These are phyloP conservation scores for Plutella xylostella DNA, from an alignment of 2,888 invertebrate species.

Conservation along the genomic window DNA sequence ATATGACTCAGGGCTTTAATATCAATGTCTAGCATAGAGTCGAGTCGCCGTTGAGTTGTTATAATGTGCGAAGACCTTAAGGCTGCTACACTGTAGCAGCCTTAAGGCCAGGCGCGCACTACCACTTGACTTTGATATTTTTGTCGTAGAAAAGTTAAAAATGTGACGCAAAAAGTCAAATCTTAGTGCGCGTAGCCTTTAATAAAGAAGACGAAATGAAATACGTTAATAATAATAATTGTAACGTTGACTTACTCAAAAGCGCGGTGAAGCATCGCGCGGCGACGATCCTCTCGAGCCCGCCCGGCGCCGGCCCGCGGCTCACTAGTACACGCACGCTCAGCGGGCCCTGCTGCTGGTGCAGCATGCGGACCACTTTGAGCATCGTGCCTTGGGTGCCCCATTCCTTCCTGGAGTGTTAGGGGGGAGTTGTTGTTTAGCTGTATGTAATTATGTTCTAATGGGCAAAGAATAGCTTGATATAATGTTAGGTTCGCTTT, in stretches of 20 bases:
- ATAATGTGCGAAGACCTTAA: no score
- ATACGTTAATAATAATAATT: neutral
- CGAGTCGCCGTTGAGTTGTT: no score
- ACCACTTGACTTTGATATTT: no score
- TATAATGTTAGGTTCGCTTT: no score
- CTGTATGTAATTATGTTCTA: no score
- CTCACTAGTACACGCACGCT: constrained; percentile 28
- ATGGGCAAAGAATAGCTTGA: no score
- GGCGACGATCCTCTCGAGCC: constrained; percentile 28
- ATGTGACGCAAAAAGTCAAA: neutral
- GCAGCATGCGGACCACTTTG: constrained; percentile 31
- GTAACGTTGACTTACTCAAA: constrained; percentile 34
- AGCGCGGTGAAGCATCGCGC: constrained; percentile 49
- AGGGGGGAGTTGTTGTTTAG: no score
- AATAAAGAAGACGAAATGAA: neutral
- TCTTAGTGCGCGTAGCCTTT: neutral
- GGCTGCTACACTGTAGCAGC: no score
- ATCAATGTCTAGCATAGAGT: no score
- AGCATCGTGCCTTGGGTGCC: constrained; percentile 49
- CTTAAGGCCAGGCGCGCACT: no score
- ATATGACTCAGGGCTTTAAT: no score
- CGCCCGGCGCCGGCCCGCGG: constrained; percentile 32
- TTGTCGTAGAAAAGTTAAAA: no score
- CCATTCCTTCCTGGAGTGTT: constrained; percentile 55
- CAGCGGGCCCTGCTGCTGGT: constrained; percentile 20